A percentile compares a stretch with the other conserved stretches of the same genome.
These are phyloP conservation scores for Lysandra bellargus DNA, from an alignment of 2,888 invertebrate genomes.

Conservation along the genomic window DNA sequence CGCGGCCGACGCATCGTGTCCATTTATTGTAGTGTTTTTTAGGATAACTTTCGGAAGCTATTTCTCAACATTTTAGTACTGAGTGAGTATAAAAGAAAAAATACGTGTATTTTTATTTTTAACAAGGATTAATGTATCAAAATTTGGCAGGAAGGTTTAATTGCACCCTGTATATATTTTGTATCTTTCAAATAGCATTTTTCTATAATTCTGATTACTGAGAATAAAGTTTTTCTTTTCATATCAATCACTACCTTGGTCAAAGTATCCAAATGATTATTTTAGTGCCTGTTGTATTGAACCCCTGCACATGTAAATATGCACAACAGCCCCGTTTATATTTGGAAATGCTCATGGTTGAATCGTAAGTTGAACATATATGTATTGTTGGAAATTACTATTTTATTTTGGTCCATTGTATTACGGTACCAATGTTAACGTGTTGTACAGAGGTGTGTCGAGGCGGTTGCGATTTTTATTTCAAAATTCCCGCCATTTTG, in stretches of 20 bases:
- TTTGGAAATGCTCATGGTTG: slow-evolving; percentile 57
- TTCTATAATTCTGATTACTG: background rate
- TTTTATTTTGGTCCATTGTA: slow-evolving; percentile 75
- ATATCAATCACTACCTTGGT: background rate
- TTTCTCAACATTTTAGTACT: too few relatives aligned
- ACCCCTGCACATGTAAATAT: slow-evolving; percentile 48
- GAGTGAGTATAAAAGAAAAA: too few relatives aligned
- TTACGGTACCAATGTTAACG: slow-evolving; percentile 69
- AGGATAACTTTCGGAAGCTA: too few relatives aligned
- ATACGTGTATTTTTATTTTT: too few relatives aligned
- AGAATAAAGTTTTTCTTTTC: background rate
- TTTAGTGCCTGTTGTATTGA: slow-evolving; percentile 47
- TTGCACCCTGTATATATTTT: too few relatives aligned
- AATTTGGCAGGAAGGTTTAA: too few relatives aligned
- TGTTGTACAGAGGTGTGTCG: slow-evolving; percentile 57
- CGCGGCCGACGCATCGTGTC: too few relatives aligned
- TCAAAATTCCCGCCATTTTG: slow-evolving; percentile 10
- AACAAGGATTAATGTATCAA: too few relatives aligned
- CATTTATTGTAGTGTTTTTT: too few relatives aligned
- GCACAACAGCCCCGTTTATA: slow-evolving; percentile 50
- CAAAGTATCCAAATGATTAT: slow-evolving; percentile 30
- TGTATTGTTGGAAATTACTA: slow-evolving; percentile 73
- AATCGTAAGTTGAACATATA: slow-evolving; percentile 57
- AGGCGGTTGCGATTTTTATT: slow-evolving; percentile 43
- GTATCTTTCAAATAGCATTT: background rate